Evolutionary conservation across 2,797 vertebrate species (phyloP), one percentile per base, ranked within the genome.

Genomic region (Mastacembelus armatus): DNA sequence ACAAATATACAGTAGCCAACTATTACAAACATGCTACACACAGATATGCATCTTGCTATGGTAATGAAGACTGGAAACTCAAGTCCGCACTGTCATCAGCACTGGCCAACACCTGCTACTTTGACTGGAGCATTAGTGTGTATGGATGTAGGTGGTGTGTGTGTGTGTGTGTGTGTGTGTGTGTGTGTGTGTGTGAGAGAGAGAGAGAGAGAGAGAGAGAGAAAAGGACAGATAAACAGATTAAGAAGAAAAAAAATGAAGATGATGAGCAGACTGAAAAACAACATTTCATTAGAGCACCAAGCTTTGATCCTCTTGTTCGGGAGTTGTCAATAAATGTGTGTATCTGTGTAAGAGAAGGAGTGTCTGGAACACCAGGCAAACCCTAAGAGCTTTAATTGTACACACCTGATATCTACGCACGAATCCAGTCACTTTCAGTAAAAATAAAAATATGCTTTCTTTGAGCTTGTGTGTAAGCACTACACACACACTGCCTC

Each of bases 361-460:
- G n/a, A 55, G 40, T 16, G 43, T 30, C 35, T 19, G 49, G 35
- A 29, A 26, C 1, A 10, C 10, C 29, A 61, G 24, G 52, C 35
- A 57, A 3, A 47, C 18, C 10, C 8, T 35, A 42, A 11, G 15
- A 50, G 14, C 15, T 60, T 52, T 66, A 80, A 80, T 75, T 60
- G 14, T 29, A 68, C 21, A 66, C 44, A 18, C 16, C 55, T n/a
- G 59, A 18, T 3, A 43, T 10, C n/a, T 35, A 11, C 22, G 19
- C 71, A 77, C 29, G 7, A 51, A 83, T 79, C 45, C 45, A 71
- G 64, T 83, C 56, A 69, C 14, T 42, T 30, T 45, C 56, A 42
- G 32, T 26, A 42, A 48, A 52, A 19, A 4, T 19, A 0, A 18
- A 22, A 32, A 45, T n/a, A n/a, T n/a, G 35, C 15, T 14, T 7